phyloP scores from a whole-genome alignment of 2,113 vertebrate species.

The Solenodon paradoxus region DNA sequence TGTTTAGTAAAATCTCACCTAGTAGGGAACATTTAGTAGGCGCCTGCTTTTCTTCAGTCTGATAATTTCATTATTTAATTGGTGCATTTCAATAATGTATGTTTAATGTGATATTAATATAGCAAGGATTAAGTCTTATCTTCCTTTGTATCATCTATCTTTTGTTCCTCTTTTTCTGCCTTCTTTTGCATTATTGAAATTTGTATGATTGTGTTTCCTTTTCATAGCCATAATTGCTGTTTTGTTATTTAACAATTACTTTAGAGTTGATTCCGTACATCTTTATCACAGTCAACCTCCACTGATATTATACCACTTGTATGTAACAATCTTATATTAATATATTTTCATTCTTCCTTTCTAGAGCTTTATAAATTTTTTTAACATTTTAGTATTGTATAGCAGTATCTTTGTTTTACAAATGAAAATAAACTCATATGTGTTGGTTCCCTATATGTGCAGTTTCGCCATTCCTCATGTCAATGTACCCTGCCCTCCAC shows the following conservation, averaged over 20 bases:
- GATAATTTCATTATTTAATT: not conserved
- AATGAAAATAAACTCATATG: too few species aligned
- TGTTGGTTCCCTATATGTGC: too few species aligned
- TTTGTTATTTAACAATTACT: not conserved
- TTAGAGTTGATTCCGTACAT: not conserved
- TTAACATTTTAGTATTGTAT: too few species aligned
- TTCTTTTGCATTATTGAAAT: not conserved
- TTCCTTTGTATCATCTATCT: not conserved
- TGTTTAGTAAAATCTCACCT: not conserved
- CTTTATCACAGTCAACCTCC: not conserved
- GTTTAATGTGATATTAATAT: not conserved
- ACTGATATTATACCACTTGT: not conserved
- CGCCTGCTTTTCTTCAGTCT: not conserved
- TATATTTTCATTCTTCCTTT: not conserved
- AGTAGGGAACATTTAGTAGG: not conserved
- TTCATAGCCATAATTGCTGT: not conserved
- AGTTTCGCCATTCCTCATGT: too few species aligned
- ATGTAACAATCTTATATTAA: not conserved
- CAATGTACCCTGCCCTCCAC: too few species aligned
- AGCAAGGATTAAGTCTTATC: not conserved
- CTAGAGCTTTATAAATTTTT: not conserved
- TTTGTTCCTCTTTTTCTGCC: not conserved
- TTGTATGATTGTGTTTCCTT: not conserved
- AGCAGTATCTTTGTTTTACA: too few species aligned
- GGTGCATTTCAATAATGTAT: not conserved